Conservation (phyloP, 2,888 invertebrate genomes). For the Drosophila paucipuncta region DNA sequence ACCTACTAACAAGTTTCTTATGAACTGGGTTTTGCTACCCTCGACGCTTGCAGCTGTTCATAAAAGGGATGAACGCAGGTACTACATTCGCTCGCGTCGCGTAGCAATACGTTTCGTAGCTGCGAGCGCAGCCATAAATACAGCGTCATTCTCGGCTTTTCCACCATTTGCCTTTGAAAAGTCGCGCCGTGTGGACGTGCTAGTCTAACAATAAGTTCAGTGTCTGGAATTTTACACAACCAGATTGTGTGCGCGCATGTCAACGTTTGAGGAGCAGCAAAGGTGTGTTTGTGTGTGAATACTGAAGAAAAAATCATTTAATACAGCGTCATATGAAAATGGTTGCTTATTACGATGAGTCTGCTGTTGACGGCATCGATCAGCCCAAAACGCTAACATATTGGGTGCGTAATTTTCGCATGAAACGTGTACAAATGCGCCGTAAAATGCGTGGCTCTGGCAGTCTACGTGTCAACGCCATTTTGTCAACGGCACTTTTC, state of each 20-base stretch:
- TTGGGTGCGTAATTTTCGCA: constrained; percentile 87
- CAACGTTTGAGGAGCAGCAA: constrained; percentile 36
- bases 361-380: constrained; percentile 46
- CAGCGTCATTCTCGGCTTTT: constrained; percentile 16
- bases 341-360: constrained; percentile 68
- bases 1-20: not conserved
- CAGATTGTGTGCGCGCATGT: constrained; percentile 43
- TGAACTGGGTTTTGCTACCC: constrained; percentile 5
- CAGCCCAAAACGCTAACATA: constrained; percentile 83
- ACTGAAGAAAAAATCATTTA: constrained; percentile 40
- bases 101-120: constrained; percentile 45
- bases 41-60: not conserved
- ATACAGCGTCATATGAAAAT: constrained; percentile 52
- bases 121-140: constrained; percentile 46
- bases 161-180: constrained; percentile 37
- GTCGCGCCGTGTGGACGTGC: constrained; percentile 37
- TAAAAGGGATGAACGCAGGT: constrained; percentile 17
- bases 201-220: constrained; percentile 18
- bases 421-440: constrained; percentile 86
- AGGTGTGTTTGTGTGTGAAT: constrained; percentile 57
- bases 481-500: constrained; percentile 86
- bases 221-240: constrained; percentile 47
- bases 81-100: constrained; percentile 32
- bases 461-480: constrained; percentile 87
- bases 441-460: constrained; percentile 85